phyloP scores from a whole-genome alignment of 2,888 invertebrate genomes.

The Ormia ochracea region DNA sequence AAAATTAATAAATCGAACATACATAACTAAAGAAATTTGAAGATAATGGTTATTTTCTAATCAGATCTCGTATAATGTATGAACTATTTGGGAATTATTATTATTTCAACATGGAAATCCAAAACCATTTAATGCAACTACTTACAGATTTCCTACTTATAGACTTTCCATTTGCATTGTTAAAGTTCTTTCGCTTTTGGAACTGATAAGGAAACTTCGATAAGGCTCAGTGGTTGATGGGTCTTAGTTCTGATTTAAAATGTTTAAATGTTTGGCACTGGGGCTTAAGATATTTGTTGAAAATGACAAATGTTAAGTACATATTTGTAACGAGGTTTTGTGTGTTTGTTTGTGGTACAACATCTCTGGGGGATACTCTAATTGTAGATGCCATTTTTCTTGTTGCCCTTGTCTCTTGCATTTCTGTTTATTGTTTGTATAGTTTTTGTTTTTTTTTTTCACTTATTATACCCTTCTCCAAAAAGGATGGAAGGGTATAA shows the following conservation, averaged over 20 bases:
- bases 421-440: neutral
- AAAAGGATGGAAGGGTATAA: too few relatives aligned
- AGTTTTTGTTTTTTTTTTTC: neutral
- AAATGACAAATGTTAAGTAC: slow-evolving; percentile 21
- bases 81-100: too few relatives aligned
- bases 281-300: neutral
- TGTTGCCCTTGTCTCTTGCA: neutral
- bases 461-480: too few relatives aligned
- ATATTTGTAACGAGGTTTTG: slow-evolving; percentile 9
- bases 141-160: too few relatives aligned
- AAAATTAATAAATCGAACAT: too few relatives aligned
- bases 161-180: neutral
- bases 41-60: too few relatives aligned
- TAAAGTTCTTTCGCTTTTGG: neutral
- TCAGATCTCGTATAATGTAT: too few relatives aligned
- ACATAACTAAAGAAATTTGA: too few relatives aligned
- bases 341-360: slow-evolving; percentile 8
- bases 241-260: slow-evolving; percentile 3
- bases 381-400: slow-evolving; percentile 20
- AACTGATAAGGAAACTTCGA: neutral
- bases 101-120: too few relatives aligned
- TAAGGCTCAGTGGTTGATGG: slow-evolving; percentile 9
- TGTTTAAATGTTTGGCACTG: slow-evolving; percentile 5
- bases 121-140: too few relatives aligned
- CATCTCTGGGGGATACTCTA: slow-evolving; percentile 39